Evolutionary conservation across 1,140 invertebrate species (phyloP).

Genomic region (Ceratina japonica): DNA sequence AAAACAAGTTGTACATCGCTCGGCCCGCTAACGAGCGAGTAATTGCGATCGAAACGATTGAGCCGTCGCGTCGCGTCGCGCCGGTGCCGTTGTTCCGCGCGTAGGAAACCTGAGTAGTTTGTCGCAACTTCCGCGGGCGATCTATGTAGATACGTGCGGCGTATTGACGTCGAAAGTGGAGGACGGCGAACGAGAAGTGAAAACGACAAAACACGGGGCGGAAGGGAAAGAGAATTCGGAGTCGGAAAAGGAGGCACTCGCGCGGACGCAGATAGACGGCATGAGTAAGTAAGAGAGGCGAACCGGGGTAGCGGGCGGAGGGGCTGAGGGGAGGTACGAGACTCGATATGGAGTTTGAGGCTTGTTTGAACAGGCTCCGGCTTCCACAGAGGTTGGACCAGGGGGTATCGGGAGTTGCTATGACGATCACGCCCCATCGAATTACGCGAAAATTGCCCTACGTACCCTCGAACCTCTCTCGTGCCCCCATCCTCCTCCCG

Average conservation of each 20-base stretch:
- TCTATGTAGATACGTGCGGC: conserved; percentile 33
- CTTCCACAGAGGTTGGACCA: conserved; percentile 69
- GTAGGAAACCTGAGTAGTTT: conserved; percentile 65
- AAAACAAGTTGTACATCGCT: background rate
- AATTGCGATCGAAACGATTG: conserved; percentile 65
- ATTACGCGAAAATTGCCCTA: conserved; percentile 79
- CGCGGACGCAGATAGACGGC: conserved; percentile 2
- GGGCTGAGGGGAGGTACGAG: conserved; percentile 43
- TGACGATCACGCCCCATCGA: conserved; percentile 79
- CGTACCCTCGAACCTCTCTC: conserved; percentile 69
- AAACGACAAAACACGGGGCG: conserved; percentile 31
- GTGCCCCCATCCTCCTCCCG: background rate
- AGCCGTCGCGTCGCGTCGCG: conserved; percentile 30
- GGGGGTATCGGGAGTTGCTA: conserved; percentile 74
- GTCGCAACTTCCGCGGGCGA: conserved; percentile 53
- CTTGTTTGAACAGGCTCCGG: conserved; percentile 77
- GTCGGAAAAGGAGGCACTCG: conserved; percentile 28
- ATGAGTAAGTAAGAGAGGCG: conserved; percentile 17
- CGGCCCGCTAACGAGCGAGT: conserved; percentile 47
- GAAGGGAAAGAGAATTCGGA: background rate
- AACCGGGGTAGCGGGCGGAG: conserved; percentile 8
- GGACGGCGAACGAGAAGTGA: conserved; percentile 32
- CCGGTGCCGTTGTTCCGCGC: background rate
- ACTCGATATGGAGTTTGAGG: conserved; percentile 66
- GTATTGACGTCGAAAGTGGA: conserved; percentile 13